A percentile compares a stretch with the other conserved stretches of the same genome.
These are phyloP conservation scores for Metaphire vulgaris DNA, from an alignment of 1,140 invertebrate genomes.

Conservation along the genomic window DNA sequence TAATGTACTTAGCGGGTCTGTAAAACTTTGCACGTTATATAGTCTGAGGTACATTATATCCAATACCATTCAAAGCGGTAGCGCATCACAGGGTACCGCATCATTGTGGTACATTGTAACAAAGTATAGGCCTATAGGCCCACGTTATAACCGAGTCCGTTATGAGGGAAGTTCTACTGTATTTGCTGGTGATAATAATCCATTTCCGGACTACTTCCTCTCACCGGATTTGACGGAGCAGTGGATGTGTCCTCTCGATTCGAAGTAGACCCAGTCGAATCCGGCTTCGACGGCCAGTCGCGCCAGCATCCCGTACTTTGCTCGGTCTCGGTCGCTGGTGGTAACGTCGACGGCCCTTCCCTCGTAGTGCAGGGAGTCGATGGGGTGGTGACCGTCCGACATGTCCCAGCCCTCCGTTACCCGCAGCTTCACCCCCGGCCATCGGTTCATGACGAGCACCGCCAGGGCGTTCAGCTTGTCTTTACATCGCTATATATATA, in stretches of 20 bases:
- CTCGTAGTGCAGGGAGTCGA: conserved; percentile 86
- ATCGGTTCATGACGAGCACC: conserved; percentile 94
- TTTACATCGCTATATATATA: conserved; percentile 73
- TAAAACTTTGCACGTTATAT: no score
- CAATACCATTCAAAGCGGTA: no score
- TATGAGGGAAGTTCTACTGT: no score
- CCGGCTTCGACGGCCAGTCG: conserved; percentile 90
- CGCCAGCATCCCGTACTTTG: conserved; percentile 91
- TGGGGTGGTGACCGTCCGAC: conserved; percentile 69
- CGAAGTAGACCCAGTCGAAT: conserved; percentile 98
- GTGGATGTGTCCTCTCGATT: conserved; percentile 87
- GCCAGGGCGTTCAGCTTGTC: conserved; percentile 89
- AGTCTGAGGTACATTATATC: no score
- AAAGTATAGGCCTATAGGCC: no score
- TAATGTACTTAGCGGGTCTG: no score
- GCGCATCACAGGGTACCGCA: no score
- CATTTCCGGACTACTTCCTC: no score
- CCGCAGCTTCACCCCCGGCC: conserved; percentile 83
- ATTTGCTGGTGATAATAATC: no score
- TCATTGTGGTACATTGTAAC: no score
- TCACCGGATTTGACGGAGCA: conserved; percentile 96
- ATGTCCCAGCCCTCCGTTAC: conserved; percentile 87
- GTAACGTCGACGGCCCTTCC: conserved; percentile 90
- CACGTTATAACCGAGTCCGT: no score
- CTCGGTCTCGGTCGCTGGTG: conserved; percentile 81